Percentiles rank a stretch among this genome's conserved stretches.
These are phyloP conservation scores for Monopis laevigella DNA, from an alignment of 2,888 invertebrate species.

Conservation along the genomic window DNA sequence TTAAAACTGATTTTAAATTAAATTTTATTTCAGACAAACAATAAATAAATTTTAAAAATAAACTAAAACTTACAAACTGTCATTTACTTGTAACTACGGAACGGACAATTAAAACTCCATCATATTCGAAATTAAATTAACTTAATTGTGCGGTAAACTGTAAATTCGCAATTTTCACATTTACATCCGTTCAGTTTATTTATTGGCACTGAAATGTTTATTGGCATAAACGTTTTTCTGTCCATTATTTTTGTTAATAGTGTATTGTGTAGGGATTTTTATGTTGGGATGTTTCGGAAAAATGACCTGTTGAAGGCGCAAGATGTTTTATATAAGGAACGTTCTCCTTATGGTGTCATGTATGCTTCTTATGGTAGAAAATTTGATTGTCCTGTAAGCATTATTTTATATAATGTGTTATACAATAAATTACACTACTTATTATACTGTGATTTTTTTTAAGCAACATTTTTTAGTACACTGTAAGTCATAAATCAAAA, in stretches of 20 bases:
- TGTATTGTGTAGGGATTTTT: conserved; percentile 34
- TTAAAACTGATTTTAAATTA: no score
- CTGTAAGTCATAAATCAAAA: no score
- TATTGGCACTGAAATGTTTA: background rate
- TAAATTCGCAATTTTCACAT: background rate
- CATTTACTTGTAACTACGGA: no score
- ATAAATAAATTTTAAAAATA: no score
- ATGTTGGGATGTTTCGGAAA: conserved; percentile 43
- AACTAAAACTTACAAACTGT: no score
- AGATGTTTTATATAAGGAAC: conserved; percentile 36
- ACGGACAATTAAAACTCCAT: no score
- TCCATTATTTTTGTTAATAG: background rate
- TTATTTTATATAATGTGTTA: background rate
- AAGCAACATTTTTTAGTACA: no score
- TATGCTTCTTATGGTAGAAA: conserved; percentile 38
- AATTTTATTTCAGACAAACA: no score
- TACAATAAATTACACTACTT: no score
- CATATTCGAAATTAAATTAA: background rate
- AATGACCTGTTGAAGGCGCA: conserved; percentile 42
- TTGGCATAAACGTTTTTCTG: background rate
- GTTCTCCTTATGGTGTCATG: conserved; percentile 23
- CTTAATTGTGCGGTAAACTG: background rate
- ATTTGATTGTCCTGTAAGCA: conserved; percentile 41
- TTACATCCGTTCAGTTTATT: background rate
- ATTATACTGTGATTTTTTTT: no score